A percentile compares a stretch with the other conserved stretches of the same genome.
phyloP scores from a whole-genome alignment of 2,797 vertebrate species.

The Paguma larvata region DNA sequence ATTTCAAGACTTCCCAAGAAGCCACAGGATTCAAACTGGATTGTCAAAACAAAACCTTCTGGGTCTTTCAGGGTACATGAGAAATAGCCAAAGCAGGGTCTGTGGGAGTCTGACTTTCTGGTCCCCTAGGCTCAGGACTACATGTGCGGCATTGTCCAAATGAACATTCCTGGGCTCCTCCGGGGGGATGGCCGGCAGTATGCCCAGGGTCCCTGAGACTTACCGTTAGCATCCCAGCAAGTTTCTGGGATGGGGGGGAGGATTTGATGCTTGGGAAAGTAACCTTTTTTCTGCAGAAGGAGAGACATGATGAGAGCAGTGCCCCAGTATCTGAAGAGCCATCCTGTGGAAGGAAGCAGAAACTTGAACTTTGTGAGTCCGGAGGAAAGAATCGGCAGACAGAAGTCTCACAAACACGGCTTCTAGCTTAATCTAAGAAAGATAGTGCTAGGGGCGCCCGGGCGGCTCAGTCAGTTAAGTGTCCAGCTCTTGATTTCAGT shows the following conservation, averaged over 20 bases:
- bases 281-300: conserved; percentile 49
- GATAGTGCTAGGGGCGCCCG: not conserved
- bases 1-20: conserved; percentile 27
- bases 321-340: conserved; percentile 52
- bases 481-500: too few species aligned
- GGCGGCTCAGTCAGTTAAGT: too few species aligned
- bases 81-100: not conserved
- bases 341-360: not conserved
- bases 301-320: conserved; percentile 21
- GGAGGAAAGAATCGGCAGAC: not conserved
- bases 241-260: not conserved
- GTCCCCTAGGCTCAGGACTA: not conserved
- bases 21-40: conserved; percentile 48
- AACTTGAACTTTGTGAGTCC: conserved; percentile 1
- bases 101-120: not conserved
- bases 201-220: not conserved
- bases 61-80: conserved; percentile 9
- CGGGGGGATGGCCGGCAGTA: not conserved
- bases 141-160: not conserved
- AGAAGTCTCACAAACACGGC: not conserved
- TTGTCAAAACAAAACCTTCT: conserved; percentile 6
- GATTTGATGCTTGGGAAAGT: conserved; percentile 60
- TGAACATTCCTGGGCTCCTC: conserved; percentile 32
- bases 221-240: not conserved
- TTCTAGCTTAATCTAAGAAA: conserved; percentile 42